Percentiles rank a stretch among this genome's conserved stretches.
Conservation (phyloP, 2,888 invertebrate genomes). For the Rhagonycha fulva region DNA sequence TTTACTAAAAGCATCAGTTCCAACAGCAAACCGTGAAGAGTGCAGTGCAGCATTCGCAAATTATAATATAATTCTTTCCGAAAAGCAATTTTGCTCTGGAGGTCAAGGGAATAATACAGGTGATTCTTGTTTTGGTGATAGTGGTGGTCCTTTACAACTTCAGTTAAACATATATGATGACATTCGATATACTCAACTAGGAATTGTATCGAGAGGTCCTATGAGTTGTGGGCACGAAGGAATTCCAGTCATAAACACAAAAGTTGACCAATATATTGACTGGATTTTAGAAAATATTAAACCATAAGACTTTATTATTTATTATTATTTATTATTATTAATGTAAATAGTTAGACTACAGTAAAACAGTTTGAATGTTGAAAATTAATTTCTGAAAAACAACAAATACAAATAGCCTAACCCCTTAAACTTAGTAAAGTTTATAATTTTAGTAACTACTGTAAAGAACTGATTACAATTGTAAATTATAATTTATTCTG, state of each 20-base stretch:
- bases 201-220: conserved; percentile 58
- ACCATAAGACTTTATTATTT: not conserved
- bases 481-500: too few relatives aligned
- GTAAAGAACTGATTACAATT: too few relatives aligned
- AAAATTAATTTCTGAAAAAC: too few relatives aligned
- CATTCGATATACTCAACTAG: conserved; percentile 59
- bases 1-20: not conserved
- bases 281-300: conserved; percentile 64
- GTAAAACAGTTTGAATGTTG: too few relatives aligned
- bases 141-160: conserved; percentile 65
- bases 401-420: too few relatives aligned
- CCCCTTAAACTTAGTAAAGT: too few relatives aligned
- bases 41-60: conserved; percentile 36
- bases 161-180: not conserved
- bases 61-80: conserved; percentile 34
- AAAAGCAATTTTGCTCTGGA: conserved; percentile 65
- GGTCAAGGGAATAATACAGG: conserved; percentile 56
- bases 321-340: too few relatives aligned
- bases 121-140: conserved; percentile 70
- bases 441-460: too few relatives aligned
- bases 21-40: not conserved
- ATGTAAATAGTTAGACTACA: too few relatives aligned
- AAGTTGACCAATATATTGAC: conserved; percentile 62
- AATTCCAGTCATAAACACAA: conserved; percentile 71
- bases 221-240: conserved; percentile 52